These are phyloP conservation scores for Leucoma salicis DNA, from an alignment of 2,888 invertebrate species.

Conservation along the genomic window DNA sequence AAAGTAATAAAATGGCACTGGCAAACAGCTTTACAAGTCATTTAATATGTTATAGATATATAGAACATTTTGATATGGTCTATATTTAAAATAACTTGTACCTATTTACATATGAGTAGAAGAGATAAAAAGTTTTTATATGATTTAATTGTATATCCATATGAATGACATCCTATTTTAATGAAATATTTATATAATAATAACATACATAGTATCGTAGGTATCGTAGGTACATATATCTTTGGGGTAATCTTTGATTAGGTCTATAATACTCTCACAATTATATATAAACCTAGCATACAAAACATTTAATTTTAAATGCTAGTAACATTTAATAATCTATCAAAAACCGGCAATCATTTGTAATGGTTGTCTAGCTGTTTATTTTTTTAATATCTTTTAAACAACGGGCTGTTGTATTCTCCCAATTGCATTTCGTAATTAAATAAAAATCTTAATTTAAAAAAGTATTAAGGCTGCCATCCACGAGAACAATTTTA, in stretches of 20 bases:
- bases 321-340: slow-evolving; percentile 32
- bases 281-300: slow-evolving; percentile 31
- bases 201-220: not conserved
- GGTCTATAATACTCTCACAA: slow-evolving; percentile 12
- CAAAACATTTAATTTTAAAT: slow-evolving; percentile 37
- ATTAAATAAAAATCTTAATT: slow-evolving; percentile 14
- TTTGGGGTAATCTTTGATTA: slow-evolving; percentile 35
- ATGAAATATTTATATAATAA: not conserved
- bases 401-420: slow-evolving; percentile 25
- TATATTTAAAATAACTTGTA: no score
- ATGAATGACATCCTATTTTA: no score
- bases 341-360: slow-evolving; percentile 34
- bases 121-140: no score
- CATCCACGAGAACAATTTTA: slow-evolving; percentile 14
- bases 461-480: slow-evolving; percentile 26
- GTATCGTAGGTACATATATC: slow-evolving; percentile 25
- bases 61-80: no score
- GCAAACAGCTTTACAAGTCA: no score
- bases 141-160: no score
- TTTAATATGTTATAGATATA: no score
- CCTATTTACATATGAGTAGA: no score
- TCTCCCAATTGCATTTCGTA: slow-evolving; percentile 12
- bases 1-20: no score
- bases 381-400: slow-evolving; percentile 18
- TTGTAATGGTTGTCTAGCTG: slow-evolving; percentile 38